A percentile compares a stretch with the other conserved stretches of the same genome.
phyloP scores from a whole-genome alignment of 2,113 vertebrate genomes.

The Syngnathus floridae region DNA sequence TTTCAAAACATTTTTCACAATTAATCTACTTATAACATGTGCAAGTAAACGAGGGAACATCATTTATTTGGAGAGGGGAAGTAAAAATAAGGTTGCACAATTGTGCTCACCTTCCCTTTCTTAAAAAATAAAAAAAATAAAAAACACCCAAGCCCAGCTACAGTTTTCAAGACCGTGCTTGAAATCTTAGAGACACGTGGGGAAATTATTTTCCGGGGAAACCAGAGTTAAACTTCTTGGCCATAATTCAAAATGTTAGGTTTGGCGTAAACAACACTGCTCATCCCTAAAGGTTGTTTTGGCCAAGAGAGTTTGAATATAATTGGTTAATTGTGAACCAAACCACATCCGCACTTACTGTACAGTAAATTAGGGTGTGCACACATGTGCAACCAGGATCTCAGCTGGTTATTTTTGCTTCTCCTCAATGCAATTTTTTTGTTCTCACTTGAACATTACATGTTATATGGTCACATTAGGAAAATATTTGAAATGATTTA shows the following conservation, averaged over 20 bases:
- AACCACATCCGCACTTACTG: too few relatives aligned
- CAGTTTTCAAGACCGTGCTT: background rate
- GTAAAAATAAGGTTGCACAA: too few relatives aligned
- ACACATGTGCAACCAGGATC: background rate
- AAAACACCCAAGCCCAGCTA: background rate
- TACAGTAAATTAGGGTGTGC: background rate
- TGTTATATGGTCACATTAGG: background rate
- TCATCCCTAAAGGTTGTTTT: background rate
- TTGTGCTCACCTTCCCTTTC: background rate
- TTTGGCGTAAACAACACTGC: background rate
- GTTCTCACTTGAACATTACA: background rate
- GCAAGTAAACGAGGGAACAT: too few relatives aligned
- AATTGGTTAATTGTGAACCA: background rate
- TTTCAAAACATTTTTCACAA: background rate
- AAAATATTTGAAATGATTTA: background rate
- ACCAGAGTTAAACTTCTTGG: background rate
- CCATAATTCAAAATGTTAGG: background rate
- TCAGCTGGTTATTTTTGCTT: background rate
- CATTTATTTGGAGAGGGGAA: too few relatives aligned
- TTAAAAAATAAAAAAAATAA: background rate
- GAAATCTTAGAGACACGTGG: background rate
- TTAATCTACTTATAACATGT: background rate
- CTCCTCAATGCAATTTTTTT: background rate
- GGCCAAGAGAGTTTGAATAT: background rate
- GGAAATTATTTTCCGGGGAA: background rate